phyloP scores from a whole-genome alignment of 2,797 vertebrate genomes.

The Tenualosa ilisha region DNA sequence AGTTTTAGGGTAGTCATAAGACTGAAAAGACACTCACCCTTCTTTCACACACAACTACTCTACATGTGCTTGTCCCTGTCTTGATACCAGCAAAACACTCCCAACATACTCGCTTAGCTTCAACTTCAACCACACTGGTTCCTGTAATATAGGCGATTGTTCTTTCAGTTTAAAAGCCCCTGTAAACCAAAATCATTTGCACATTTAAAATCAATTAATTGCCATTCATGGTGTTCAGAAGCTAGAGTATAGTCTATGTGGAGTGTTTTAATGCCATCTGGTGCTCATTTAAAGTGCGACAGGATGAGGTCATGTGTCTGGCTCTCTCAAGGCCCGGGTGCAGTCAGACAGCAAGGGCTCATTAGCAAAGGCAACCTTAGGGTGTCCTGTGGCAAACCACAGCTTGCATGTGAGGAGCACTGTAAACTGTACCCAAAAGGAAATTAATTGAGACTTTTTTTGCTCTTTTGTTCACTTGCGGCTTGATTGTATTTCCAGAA shows the following conservation, averaged over 20 bases:
- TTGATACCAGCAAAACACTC: neutral
- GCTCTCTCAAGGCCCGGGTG: neutral
- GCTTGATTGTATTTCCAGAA: neutral
- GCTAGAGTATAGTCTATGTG: neutral
- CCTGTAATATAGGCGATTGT: neutral
- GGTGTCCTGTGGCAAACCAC: neutral
- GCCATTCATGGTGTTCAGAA: neutral
- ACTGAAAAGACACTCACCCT: too few relatives aligned
- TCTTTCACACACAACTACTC: neutral
- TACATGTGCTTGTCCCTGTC: neutral
- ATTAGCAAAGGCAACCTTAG: neutral
- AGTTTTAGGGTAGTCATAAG: too few relatives aligned
- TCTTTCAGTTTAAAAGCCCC: neutral
- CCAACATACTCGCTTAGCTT: neutral
- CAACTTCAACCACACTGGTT: neutral
- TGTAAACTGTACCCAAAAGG: neutral
- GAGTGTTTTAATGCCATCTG: neutral
- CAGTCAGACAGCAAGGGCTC: neutral
- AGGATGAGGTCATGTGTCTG: neutral
- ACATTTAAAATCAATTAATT: neutral
- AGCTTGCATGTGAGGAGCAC: neutral
- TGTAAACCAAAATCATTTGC: neutral
- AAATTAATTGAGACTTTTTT: neutral
- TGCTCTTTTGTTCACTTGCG: neutral
- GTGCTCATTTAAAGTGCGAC: neutral